These are phyloP conservation scores for Callyntrura sp. DNA, from an alignment of 2,888 invertebrate genomes.

Conservation along the genomic window DNA sequence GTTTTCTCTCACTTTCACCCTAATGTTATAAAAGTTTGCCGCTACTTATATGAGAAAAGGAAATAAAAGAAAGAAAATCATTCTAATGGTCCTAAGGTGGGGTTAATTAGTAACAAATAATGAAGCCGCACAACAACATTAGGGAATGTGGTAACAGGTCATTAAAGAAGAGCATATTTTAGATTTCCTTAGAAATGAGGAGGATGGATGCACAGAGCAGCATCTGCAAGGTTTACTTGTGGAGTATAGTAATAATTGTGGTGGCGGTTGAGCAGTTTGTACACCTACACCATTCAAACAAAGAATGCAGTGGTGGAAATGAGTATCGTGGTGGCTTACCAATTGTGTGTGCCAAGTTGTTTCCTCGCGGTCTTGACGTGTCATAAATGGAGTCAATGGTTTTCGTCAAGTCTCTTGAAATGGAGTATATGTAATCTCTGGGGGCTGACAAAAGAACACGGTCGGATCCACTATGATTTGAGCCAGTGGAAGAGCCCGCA, in stretches of 20 bases:
- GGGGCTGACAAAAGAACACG: constrained; percentile 84
- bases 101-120: constrained; percentile 79
- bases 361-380: constrained; percentile 83
- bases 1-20: background rate
- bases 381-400: constrained; percentile 84
- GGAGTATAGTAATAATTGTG: background rate
- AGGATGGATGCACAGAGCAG: background rate
- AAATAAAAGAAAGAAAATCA: constrained; percentile 45
- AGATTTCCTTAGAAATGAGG: constrained; percentile 10
- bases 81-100: constrained; percentile 68
- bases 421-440: constrained; percentile 84
- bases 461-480: constrained; percentile 84
- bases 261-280: background rate
- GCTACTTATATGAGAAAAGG: background rate
- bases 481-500: constrained; percentile 83
- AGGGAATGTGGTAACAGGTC: constrained; percentile 71
- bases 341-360: constrained; percentile 83
- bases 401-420: constrained; percentile 84
- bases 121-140: constrained; percentile 75
- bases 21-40: constrained; percentile 22
- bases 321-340: constrained; percentile 78
- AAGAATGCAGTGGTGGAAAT: constrained; percentile 21
- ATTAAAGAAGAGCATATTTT: constrained; percentile 41
- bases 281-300: background rate
- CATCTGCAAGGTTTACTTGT: background rate